These are phyloP conservation scores for Monodelphis domestica DNA, from an alignment of 2,797 vertebrate genomes.

Conservation along the genomic window DNA sequence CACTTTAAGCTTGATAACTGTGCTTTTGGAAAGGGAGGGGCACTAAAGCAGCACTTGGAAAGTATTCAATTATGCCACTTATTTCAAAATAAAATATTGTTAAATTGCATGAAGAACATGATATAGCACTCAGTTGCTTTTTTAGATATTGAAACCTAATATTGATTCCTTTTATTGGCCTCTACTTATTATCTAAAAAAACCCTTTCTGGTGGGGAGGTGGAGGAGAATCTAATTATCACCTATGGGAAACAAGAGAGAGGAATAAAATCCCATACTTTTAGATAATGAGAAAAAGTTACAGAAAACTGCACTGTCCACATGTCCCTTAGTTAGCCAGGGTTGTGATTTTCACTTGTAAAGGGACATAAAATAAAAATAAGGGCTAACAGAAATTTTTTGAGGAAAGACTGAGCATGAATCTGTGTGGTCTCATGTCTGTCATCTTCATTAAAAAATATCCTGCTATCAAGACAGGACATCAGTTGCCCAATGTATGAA, in stretches of 20 bases:
- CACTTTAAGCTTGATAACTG: constrained; percentile 39
- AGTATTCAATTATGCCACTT: background rate
- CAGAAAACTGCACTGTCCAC: background rate
- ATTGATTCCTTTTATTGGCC: constrained; percentile 22
- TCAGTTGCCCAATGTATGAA: background rate
- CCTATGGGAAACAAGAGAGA: background rate
- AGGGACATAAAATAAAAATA: background rate
- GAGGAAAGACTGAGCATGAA: background rate
- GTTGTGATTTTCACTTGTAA: background rate
- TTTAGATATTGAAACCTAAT: constrained; percentile 19
- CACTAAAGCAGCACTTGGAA: background rate
- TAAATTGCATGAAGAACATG: constrained; percentile 67
- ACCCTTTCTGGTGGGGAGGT: constrained; percentile 1
- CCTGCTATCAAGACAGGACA: background rate
- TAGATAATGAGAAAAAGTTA: background rate
- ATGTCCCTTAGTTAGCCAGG: background rate
- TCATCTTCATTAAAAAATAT: background rate
- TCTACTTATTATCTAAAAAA: background rate
- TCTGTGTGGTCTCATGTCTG: background rate
- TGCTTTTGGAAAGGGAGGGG: background rate
- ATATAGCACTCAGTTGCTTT: constrained; percentile 52
- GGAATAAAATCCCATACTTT: background rate
- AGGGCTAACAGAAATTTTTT: background rate
- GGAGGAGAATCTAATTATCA: background rate
- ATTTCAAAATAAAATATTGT: constrained; percentile 54